Evolutionary conservation across 2,888 invertebrate species (phyloP).

Genomic region (Ochropacha duplaris): DNA sequence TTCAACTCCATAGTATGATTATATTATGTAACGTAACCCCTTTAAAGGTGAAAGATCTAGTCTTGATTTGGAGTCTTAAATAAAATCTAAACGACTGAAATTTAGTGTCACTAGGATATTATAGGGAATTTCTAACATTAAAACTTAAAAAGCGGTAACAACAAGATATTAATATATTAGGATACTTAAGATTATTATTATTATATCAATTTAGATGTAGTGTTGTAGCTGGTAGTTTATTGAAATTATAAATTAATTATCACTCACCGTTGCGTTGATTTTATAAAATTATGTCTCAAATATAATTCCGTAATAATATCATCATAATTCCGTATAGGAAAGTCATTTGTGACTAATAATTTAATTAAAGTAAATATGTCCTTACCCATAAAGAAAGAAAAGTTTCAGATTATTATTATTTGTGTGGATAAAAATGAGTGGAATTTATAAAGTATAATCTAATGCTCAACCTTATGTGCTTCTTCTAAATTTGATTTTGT

Average conservation of each 20-base stretch:
- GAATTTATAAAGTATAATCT: constrained; percentile 53
- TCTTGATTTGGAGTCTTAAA: constrained; percentile 41
- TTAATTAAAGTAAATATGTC: not conserved
- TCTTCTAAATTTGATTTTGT: constrained; percentile 57
- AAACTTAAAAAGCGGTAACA: constrained; percentile 1
- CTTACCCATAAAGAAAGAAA: constrained; percentile 5
- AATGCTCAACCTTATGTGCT: constrained; percentile 78
- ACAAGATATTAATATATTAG: not conserved
- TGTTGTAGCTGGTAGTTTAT: not conserved
- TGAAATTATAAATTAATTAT: not conserved
- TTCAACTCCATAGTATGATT: too few species aligned
- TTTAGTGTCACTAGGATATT: constrained; percentile 32
- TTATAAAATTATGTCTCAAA: not conserved
- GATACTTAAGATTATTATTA: not conserved
- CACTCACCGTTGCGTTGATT: not conserved
- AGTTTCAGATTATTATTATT: constrained; percentile 71
- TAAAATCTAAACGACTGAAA: constrained; percentile 55
- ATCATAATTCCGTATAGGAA: too few species aligned
- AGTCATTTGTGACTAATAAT: not conserved
- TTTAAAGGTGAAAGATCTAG: too few species aligned
- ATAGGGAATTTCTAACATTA: constrained; percentile 11
- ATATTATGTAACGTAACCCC: too few species aligned
- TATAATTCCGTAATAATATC: too few species aligned
- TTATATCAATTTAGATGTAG: not conserved
- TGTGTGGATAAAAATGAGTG: constrained; percentile 69